Conservation (phyloP, 1,140 invertebrate genomes). For the Laodelphax striatellus region DNA sequence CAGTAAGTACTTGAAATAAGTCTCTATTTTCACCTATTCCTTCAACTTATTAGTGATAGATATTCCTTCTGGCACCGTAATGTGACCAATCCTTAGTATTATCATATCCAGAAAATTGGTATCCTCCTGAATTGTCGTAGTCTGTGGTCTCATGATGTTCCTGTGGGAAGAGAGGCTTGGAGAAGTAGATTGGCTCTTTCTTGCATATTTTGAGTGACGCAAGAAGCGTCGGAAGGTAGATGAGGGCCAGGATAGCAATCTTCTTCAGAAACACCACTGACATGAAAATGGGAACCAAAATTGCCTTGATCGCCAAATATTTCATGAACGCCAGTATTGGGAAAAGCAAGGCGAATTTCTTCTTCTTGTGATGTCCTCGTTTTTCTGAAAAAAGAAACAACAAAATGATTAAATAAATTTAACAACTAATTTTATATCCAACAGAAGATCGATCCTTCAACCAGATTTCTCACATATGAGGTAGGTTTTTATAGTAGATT, state of each 20-base stretch:
- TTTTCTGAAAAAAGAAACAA: no score
- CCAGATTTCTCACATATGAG: no score
- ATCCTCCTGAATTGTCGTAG: neutral
- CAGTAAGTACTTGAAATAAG: no score
- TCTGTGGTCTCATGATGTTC: neutral
- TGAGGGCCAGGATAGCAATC: neutral
- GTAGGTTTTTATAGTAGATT: no score
- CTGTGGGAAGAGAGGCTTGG: neutral
- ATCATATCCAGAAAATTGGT: neutral
- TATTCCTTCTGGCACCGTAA: no score
- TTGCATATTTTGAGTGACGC: neutral
- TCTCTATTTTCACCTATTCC: no score
- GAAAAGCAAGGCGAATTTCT: neutral
- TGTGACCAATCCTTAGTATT: neutral
- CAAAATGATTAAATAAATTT: no score
- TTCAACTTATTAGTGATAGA: no score
- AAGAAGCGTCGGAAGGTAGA: neutral
- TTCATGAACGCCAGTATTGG: neutral
- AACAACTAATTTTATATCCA: no score
- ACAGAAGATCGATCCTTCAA: no score
- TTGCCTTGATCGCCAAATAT: neutral
- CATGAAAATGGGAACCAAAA: neutral
- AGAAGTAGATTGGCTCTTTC: neutral
- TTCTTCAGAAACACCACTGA: neutral
- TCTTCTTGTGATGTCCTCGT: neutral